phyloP scores from a whole-genome alignment of 2,797 vertebrate genomes.

The Brachyrhaphis roseni region DNA sequence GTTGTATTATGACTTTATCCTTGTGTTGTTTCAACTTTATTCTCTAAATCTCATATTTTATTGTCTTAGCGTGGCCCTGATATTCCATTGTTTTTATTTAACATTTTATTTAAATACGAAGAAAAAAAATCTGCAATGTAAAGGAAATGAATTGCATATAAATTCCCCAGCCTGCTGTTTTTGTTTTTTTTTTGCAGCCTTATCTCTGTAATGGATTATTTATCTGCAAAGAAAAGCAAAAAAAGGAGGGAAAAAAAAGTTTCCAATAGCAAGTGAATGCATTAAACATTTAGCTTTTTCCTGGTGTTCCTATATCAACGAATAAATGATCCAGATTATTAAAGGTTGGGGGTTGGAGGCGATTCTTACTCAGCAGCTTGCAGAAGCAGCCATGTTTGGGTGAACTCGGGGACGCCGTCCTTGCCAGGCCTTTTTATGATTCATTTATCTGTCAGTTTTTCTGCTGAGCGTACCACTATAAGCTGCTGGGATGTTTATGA shows the following conservation, averaged over 20 bases:
- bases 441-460: constrained; percentile 65
- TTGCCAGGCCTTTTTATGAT: constrained; percentile 43
- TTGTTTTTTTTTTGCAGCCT: constrained; percentile 48
- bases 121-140: constrained; percentile 25
- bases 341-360: constrained; percentile 15
- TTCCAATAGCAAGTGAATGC: constrained; percentile 57
- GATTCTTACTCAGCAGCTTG: constrained; percentile 63
- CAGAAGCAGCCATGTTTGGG: constrained; percentile 28
- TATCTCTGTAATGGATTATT: constrained; percentile 79
- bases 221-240: constrained; percentile 59
- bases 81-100: constrained; percentile 23
- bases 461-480: constrained; percentile 64
- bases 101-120: constrained; percentile 17
- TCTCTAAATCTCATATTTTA: too few species aligned
- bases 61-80: too few species aligned
- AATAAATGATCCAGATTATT: constrained; percentile 62
- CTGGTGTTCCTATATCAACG: constrained; percentile 52
- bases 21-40: too few species aligned
- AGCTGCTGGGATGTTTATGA: constrained; percentile 61
- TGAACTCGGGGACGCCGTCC: constrained; percentile 48
- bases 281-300: constrained; percentile 63
- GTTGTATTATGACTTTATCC: too few species aligned
- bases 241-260: constrained; percentile 47
- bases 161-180: constrained; percentile 51
- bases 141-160: constrained; percentile 64